A percentile compares a stretch with the other conserved stretches of the same genome.
These are phyloP conservation scores for Chymomyza amoena DNA, from an alignment of 2,888 invertebrate species.

Conservation along the genomic window DNA sequence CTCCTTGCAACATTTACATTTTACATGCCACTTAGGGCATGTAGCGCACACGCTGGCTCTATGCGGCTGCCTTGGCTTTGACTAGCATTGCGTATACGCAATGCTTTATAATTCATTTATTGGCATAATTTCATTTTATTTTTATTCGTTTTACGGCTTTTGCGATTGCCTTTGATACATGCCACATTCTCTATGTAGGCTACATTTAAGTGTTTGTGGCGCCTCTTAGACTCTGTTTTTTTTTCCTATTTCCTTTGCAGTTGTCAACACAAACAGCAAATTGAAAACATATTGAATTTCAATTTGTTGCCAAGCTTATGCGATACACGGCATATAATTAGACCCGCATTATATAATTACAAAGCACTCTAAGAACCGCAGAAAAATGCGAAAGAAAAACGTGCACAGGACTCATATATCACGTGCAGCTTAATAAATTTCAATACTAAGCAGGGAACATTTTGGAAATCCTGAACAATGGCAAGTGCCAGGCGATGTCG, in stretches of 20 bases:
- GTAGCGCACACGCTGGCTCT: conserved; percentile 28
- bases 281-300: conserved; percentile 70
- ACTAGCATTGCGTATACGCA: conserved; percentile 54
- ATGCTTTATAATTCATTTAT: conserved; percentile 72
- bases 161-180: conserved; percentile 52
- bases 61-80: conserved; percentile 30
- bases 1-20: conserved; percentile 32
- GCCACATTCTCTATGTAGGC: neutral
- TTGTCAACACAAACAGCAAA: conserved; percentile 40
- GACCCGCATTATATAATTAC: neutral
- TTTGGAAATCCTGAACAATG: neutral
- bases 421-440: conserved; percentile 64
- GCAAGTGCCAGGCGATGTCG: conserved; percentile 23
- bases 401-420: conserved; percentile 49
- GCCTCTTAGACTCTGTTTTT: neutral
- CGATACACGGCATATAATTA: conserved; percentile 52
- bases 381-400: conserved; percentile 5
- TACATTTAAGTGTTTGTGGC: neutral
- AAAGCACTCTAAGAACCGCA: neutral
- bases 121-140: conserved; percentile 72
- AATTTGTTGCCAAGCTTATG: conserved; percentile 25
- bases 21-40: conserved; percentile 55
- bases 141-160: conserved; percentile 61
- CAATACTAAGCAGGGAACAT: conserved; percentile 24
- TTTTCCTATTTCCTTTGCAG: neutral